Conservation (phyloP, 2,113 vertebrate species). For the Callorhinus ursinus region DNA sequence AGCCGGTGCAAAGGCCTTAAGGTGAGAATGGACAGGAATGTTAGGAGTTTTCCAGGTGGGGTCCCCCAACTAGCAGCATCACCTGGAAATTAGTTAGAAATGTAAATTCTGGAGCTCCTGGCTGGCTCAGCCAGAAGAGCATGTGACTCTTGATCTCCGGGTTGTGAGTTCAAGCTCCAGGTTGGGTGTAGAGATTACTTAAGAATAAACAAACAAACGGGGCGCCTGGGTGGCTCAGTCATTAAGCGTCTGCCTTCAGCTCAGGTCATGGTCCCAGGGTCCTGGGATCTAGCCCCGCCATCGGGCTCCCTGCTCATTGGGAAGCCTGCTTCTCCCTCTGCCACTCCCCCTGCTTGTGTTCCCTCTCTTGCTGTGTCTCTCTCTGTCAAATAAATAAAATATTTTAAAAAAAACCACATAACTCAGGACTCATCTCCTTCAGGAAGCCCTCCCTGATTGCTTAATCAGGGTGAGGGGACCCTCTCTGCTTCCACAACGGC, state of each 20-base stretch:
- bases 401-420: background rate
- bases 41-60: background rate
- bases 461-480: background rate
- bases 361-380: no score
- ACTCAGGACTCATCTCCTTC: background rate
- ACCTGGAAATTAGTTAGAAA: background rate
- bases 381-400: no score
- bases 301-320: no score
- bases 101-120: background rate
- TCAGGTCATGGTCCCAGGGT: no score
- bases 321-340: no score
- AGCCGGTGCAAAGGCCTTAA: background rate
- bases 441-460: slow-evolving; percentile 32
- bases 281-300: no score
- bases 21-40: background rate
- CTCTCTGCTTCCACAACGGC: background rate
- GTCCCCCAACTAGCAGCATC: background rate
- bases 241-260: no score
- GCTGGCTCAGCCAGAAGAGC: background rate
- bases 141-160: background rate
- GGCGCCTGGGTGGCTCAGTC: no score
- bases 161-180: background rate
- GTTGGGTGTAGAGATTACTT: background rate
- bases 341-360: no score
- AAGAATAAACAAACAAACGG: background rate